Evolutionary conservation across 2,888 invertebrate genomes (phyloP).

Genomic region (Torymus auratus): DNA sequence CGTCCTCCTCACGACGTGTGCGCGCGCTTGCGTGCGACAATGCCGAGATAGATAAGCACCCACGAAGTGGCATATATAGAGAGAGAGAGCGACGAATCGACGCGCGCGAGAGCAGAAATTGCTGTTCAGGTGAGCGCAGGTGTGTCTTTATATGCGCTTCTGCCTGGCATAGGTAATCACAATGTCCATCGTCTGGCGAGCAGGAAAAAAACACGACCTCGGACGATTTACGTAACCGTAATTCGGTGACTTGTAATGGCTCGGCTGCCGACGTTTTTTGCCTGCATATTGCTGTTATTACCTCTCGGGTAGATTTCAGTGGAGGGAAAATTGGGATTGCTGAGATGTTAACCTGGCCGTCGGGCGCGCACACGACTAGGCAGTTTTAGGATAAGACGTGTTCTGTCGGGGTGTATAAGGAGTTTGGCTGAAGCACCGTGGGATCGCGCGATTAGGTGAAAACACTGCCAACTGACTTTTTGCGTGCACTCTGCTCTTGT

Average conservation of each 20-base stretch:
- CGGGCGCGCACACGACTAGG: not conserved
- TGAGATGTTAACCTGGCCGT: too few species aligned
- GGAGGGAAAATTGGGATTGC: too few species aligned
- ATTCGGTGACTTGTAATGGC: not conserved
- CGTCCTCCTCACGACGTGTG: too few species aligned
- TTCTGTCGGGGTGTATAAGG: not conserved
- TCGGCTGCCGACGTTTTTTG: not conserved
- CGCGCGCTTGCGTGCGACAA: too few species aligned
- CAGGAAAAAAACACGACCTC: not conserved
- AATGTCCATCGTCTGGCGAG: not conserved
- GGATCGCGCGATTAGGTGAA: not conserved
- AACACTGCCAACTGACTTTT: too few species aligned
- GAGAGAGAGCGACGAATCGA: too few species aligned
- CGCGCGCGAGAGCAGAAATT: not conserved
- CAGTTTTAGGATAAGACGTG: not conserved
- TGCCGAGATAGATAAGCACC: too few species aligned
- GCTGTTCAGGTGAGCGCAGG: not conserved
- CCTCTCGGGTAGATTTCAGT: not conserved
- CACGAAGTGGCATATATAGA: too few species aligned
- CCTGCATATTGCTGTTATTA: too few species aligned
- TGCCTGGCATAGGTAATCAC: not conserved
- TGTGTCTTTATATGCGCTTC: slow-evolving; percentile 1
- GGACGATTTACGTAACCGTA: slow-evolving; percentile 18
- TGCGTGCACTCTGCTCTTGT: not conserved
- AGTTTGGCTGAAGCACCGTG: not conserved